These are phyloP conservation scores for Tichodroma muraria DNA, from an alignment of 2,113 vertebrate genomes.

Conservation along the genomic window DNA sequence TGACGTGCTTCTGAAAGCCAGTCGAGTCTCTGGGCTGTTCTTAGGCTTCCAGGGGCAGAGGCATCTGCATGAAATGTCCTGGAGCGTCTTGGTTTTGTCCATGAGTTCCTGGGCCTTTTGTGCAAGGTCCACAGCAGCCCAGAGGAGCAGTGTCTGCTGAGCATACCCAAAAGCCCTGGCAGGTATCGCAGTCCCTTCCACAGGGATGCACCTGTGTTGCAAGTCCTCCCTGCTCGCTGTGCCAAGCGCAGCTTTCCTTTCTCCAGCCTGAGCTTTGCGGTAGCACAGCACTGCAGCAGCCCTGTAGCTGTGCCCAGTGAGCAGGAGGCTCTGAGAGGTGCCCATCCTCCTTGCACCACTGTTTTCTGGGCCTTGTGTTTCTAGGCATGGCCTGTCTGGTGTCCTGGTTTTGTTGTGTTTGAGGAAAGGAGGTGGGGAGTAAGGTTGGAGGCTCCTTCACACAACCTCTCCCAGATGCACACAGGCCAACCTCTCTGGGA, in stretches of 20 bases:
- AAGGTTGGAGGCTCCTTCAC: not conserved
- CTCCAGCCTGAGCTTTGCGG: not conserved
- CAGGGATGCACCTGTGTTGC: not conserved
- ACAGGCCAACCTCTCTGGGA: not conserved
- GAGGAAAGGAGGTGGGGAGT: not conserved
- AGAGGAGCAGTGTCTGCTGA: not conserved
- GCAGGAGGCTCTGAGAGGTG: not conserved
- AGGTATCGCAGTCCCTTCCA: not conserved
- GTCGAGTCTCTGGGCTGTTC: not conserved
- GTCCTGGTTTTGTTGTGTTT: not conserved
- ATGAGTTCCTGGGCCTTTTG: not conserved
- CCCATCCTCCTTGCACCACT: not conserved
- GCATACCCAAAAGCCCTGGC: not conserved
- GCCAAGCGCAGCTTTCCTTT: not conserved
- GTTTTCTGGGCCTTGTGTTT: not conserved
- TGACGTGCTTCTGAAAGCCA: not conserved
- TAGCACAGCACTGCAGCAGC: not conserved
- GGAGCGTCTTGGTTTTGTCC: not conserved
- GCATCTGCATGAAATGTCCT: not conserved
- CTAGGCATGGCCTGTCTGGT: not conserved
- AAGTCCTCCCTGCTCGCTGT: not conserved
- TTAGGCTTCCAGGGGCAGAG: not conserved
- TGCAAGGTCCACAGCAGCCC: not conserved
- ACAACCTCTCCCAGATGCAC: not conserved
- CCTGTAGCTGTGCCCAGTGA: rapidly evolving